Evolutionary conservation across 2,113 vertebrate genomes (phyloP).

Genomic region (Scortum barcoo): DNA sequence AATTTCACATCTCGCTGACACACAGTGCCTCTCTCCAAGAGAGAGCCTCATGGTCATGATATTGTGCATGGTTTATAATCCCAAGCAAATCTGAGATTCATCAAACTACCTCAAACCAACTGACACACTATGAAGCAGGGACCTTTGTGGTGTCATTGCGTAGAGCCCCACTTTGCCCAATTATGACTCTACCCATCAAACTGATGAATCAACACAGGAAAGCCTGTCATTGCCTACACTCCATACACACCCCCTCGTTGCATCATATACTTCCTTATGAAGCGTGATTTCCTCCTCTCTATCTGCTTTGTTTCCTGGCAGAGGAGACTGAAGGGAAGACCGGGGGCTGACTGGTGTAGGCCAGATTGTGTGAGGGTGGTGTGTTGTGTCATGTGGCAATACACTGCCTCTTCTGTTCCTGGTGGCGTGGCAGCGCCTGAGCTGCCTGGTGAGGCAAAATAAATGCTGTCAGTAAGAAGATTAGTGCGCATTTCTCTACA

Average conservation of each 20-base stretch:
- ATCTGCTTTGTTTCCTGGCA: constrained; percentile 39
- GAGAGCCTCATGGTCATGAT: neutral
- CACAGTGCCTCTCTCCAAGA: neutral
- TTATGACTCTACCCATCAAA: neutral
- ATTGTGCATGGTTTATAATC: neutral
- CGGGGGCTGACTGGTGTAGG: constrained; percentile 10
- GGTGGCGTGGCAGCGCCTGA: constrained; percentile 27
- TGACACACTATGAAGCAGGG: neutral
- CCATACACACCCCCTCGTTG: constrained; percentile 12
- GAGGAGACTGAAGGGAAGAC: constrained; percentile 32
- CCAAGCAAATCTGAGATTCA: neutral
- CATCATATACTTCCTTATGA: constrained; percentile 28
- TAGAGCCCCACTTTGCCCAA: constrained; percentile 1
- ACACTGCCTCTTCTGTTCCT: constrained; percentile 70
- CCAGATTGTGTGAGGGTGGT: constrained; percentile 61
- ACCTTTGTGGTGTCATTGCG: neutral
- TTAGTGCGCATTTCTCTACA: constrained; percentile 1
- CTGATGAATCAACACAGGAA: constrained; percentile 25
- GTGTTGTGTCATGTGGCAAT: constrained; percentile 61
- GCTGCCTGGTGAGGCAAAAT: constrained; percentile 16
- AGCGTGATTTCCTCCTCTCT: constrained; percentile 51
- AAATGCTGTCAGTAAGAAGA: neutral
- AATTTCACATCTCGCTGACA: neutral
- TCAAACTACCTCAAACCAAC: neutral
- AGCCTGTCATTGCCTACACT: constrained; percentile 2